Evolutionary conservation across 2,888 invertebrate genomes (phyloP).

Genomic region (Emmelina monodactyla): DNA sequence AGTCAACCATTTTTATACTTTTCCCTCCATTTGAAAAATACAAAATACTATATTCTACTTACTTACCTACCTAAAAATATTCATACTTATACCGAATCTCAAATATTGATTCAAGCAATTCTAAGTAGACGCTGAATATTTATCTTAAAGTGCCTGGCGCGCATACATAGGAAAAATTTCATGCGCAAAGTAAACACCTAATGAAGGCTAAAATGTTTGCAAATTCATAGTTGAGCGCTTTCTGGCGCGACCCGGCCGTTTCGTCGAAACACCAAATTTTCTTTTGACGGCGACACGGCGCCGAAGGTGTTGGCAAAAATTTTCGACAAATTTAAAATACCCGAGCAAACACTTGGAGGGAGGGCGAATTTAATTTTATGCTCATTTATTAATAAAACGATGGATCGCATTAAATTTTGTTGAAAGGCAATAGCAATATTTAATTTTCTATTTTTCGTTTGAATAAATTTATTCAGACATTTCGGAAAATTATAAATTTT

Average conservation of each 20-base stretch:
- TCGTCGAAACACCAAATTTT: constrained; percentile 21
- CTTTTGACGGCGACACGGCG: constrained; percentile 15
- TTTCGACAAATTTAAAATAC: constrained; percentile 1
- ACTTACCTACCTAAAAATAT: too few relatives aligned
- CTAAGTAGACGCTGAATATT: constrained; percentile 9
- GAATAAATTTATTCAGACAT: too few relatives aligned
- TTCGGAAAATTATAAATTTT: too few relatives aligned
- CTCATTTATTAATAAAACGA: too few relatives aligned
- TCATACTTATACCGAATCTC: too few relatives aligned
- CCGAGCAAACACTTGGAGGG: not conserved
- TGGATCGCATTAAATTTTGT: too few relatives aligned
- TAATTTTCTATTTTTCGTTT: too few relatives aligned
- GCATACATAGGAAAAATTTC: constrained; percentile 33
- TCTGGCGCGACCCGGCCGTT: constrained; percentile 14
- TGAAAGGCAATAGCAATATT: too few relatives aligned
- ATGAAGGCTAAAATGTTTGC: constrained; percentile 54
- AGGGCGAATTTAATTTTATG: too few relatives aligned
- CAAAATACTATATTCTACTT: too few relatives aligned
- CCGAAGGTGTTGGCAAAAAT: not conserved
- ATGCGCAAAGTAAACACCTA: constrained; percentile 51
- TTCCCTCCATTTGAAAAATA: too few relatives aligned
- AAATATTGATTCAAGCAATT: not conserved
- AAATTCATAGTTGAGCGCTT: constrained; percentile 33
- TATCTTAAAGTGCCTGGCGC: constrained; percentile 21
- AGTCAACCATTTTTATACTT: too few relatives aligned